A percentile compares a stretch with the other conserved stretches of the same genome.
Conservation (phyloP, 2,797 vertebrate species). For the Manis crassicaudata region DNA sequence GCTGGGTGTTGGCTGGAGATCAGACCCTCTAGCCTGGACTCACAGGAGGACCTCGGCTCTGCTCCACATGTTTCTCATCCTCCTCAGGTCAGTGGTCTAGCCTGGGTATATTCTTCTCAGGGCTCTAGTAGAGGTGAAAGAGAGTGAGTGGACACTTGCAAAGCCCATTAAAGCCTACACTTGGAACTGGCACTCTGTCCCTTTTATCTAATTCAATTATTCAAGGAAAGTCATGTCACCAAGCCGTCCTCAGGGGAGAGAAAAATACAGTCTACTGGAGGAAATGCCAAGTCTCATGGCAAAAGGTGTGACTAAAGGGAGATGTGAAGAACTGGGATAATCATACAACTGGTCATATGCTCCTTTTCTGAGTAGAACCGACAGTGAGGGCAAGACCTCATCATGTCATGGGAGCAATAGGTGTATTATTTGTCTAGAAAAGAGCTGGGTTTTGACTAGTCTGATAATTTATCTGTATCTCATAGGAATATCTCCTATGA, state of each 20-base stretch:
- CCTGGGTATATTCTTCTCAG: not conserved
- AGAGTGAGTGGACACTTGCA: not conserved
- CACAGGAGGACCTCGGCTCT: not conserved
- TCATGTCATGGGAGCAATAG: not conserved
- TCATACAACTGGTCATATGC: not conserved
- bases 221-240: not conserved
- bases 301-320: not conserved
- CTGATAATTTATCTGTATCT: not conserved
- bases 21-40: not conserved
- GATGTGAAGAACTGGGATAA: not conserved
- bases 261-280: not conserved
- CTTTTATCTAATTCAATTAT: not conserved
- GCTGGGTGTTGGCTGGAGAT: not conserved
- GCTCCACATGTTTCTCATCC: not conserved
- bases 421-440: not conserved
- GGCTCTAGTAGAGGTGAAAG: not conserved
- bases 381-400: not conserved
- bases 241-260: not conserved
- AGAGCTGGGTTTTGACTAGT: not conserved
- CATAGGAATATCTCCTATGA: not conserved
- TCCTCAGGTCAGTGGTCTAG: not conserved
- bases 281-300: not conserved
- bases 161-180: not conserved
- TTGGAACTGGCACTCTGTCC: not conserved
- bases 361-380: not conserved